Base-by-base conservation (phyloP, 1,140 invertebrate species). In the Neodiprion virginianus region DNA sequence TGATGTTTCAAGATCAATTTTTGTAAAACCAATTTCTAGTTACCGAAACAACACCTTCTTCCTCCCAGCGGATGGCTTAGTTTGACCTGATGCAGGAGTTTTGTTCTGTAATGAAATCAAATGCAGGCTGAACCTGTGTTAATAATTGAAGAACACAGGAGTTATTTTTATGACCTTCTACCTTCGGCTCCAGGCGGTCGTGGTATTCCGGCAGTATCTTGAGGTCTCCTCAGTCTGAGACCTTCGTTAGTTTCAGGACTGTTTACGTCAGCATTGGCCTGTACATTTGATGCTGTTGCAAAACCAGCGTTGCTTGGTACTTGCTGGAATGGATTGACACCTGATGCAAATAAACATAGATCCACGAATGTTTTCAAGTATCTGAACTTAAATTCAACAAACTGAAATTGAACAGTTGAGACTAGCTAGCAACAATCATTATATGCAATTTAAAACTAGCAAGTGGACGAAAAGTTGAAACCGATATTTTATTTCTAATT, bases 131-230 rank as follows among this genome's bases (percentile, higher is more conserved):
- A 82, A 83, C 82, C 82, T 82, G 8, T 61, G 47, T 47, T 47
- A 69, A 12, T 11, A 69, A 69, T 69, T 69, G 40, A 69, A 14
- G 67, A 12, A 69, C 67, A 69, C 67, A 69, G 67, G 40, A 80
- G 78, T 80, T 83, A 82, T 84, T 79, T 78, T 84, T 81, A 81
- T 81, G 79, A 82, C 77, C 81, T 84, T 84, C 80, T 85, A 86
- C 85, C 85, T 82, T 86, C 84, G 68, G 81, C 79, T 83, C 82
- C 81, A 10, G 81, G 77, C 72, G 79, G 80, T 72, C 84, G 84
- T 21, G 82, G 83, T 48, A 79, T 78, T 69, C 77, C 77, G n/a
- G 74, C 77, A 74, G 80, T 75, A 47, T 83, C 82, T 74, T 82
- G 82, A 21, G 77, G 74, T 14, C 84, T 79, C 23, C 80, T 85